Evolutionary conservation across 2,113 vertebrate genomes (phyloP).

Genomic region (Lanius collurio): DNA sequence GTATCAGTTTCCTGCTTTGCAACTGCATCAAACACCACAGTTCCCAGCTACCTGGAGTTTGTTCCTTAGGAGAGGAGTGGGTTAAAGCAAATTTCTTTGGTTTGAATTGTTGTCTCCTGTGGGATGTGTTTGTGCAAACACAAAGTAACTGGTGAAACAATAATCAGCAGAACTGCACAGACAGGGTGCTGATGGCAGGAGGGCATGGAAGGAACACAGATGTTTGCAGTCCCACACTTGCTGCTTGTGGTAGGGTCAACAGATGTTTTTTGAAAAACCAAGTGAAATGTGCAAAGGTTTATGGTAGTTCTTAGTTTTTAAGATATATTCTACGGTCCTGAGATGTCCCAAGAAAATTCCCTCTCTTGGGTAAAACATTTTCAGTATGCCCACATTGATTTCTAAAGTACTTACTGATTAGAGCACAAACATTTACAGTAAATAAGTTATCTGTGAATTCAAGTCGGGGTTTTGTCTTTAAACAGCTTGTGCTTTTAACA

Average conservation of each 20-base stretch:
- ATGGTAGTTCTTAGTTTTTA: neutral
- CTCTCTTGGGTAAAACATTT: neutral
- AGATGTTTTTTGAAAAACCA: neutral
- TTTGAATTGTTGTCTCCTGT: neutral
- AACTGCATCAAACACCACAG: neutral
- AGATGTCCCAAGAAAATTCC: neutral
- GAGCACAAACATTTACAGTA: conserved; percentile 23
- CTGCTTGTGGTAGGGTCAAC: neutral
- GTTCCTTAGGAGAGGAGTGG: neutral
- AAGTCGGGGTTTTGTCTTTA: conserved; percentile 33
- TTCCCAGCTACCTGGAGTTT: neutral
- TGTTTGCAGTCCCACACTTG: neutral
- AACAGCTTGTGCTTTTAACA: conserved; percentile 45
- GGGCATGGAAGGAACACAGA: neutral
- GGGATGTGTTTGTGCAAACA: neutral
- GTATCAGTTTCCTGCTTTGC: neutral
- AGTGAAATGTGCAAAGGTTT: neutral
- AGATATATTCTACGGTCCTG: neutral
- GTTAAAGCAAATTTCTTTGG: neutral
- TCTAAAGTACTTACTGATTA: neutral
- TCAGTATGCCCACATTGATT: neutral
- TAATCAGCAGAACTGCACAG: neutral
- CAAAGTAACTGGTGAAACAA: neutral
- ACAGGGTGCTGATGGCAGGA: neutral
- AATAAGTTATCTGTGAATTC: conserved; percentile 47